Conservation (phyloP, 2,888 invertebrate species). For the Mactromeris polynyma region DNA sequence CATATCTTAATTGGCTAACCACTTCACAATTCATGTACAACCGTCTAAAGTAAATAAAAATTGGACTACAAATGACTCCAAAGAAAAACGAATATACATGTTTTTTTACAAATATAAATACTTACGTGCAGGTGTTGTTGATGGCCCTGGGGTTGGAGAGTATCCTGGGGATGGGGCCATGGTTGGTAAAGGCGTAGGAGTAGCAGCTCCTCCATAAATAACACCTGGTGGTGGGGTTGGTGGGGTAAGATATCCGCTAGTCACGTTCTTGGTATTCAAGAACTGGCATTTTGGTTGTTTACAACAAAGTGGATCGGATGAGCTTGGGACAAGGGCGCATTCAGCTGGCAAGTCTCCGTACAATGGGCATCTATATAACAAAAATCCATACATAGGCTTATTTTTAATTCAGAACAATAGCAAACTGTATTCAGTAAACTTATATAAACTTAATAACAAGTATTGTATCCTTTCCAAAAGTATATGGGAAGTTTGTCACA, state of each 20-base stretch:
- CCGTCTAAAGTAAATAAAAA: too few relatives aligned
- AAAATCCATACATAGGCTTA: too few relatives aligned
- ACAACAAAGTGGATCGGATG: constrained; percentile 75
- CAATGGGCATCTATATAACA: constrained; percentile 63
- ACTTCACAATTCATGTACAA: too few relatives aligned
- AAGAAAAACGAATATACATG: too few relatives aligned
- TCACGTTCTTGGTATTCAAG: constrained; percentile 60
- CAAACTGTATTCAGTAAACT: too few relatives aligned
- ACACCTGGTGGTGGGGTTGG: constrained; percentile 70
- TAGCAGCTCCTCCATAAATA: constrained; percentile 70
- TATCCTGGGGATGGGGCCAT: constrained; percentile 62
- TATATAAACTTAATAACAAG: too few relatives aligned
- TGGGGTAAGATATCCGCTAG: constrained; percentile 64
- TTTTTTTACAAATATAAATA: not conserved
- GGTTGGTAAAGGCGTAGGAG: constrained; percentile 61
- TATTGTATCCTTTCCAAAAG: not conserved
- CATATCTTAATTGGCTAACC: too few relatives aligned
- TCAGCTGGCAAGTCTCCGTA: constrained; percentile 64
- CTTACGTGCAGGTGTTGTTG: constrained; percentile 64
- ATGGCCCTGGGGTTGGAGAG: constrained; percentile 56
- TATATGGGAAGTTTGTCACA: too few relatives aligned
- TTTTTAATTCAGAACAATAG: too few relatives aligned
- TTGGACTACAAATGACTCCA: too few relatives aligned
- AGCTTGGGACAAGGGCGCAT: constrained; percentile 71
- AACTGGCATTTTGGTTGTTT: constrained; percentile 73